A percentile compares a stretch with the other conserved stretches of the same genome.
These are phyloP conservation scores for Trissolcus basalis DNA, from an alignment of 1,140 invertebrate species.

Conservation along the genomic window DNA sequence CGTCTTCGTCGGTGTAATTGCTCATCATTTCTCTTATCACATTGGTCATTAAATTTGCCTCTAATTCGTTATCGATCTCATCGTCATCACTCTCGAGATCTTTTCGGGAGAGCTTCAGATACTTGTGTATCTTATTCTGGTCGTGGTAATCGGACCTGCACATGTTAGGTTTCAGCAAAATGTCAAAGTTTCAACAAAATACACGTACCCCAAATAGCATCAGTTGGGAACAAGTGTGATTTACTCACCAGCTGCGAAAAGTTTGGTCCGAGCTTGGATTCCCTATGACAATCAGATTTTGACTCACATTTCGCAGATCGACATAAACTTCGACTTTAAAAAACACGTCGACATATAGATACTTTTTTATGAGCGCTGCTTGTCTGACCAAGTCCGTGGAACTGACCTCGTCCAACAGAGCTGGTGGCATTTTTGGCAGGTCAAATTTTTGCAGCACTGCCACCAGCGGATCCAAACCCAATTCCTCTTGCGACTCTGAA, in stretches of 20 bases:
- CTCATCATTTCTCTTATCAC: constrained; percentile 73
- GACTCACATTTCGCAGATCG: constrained; percentile 80
- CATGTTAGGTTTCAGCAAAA: neutral
- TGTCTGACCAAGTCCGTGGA: constrained; percentile 77
- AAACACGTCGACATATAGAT: constrained; percentile 81
- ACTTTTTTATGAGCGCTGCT: constrained; percentile 80
- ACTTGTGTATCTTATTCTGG: constrained; percentile 22
- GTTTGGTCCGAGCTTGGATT: constrained; percentile 78
- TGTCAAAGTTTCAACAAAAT: constrained; percentile 12
- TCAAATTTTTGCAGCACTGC: constrained; percentile 77
- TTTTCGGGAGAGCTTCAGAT: constrained; percentile 15
- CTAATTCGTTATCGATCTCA: constrained; percentile 38
- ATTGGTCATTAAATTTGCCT: constrained; percentile 70
- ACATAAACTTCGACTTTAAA: constrained; percentile 82
- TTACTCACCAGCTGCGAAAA: constrained; percentile 75
- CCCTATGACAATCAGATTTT: constrained; percentile 81
- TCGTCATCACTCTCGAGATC: neutral
- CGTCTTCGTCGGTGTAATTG: constrained; percentile 60
- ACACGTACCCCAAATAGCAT: neutral
- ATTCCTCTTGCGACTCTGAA: constrained; percentile 77
- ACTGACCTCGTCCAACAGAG: constrained; percentile 73
- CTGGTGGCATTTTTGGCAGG: constrained; percentile 78
- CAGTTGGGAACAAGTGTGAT: constrained; percentile 5
- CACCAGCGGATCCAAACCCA: constrained; percentile 79
- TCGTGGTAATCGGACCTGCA: constrained; percentile 19